Evolutionary conservation across 1,140 invertebrate genomes (phyloP).

Genomic region (Procambarus clarkii): DNA sequence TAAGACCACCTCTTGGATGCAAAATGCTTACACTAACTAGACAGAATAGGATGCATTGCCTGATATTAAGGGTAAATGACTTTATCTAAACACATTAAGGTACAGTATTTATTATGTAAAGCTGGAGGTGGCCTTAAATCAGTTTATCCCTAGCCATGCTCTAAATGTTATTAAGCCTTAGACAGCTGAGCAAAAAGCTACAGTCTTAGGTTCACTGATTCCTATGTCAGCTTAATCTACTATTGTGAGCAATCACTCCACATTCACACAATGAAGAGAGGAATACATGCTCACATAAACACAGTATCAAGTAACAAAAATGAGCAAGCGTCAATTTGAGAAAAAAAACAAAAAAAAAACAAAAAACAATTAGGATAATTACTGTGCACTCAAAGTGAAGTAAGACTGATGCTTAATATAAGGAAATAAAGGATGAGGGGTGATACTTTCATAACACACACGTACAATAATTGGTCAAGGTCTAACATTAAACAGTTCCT

Average conservation of each 20-base stretch:
- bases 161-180: constrained; percentile 66
- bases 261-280: constrained; percentile 63
- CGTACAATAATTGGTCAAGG: constrained; percentile 65
- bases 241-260: constrained; percentile 53
- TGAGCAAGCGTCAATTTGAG: constrained; percentile 62
- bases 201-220: constrained; percentile 65
- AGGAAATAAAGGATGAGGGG: constrained; percentile 53
- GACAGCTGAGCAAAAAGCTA: constrained; percentile 68
- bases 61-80: constrained; percentile 29
- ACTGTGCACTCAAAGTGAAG: constrained; percentile 65
- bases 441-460: constrained; percentile 68
- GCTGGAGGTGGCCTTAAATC: constrained; percentile 59
- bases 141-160: constrained; percentile 65
- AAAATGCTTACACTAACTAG: constrained; percentile 48
- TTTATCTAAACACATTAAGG: constrained; percentile 29
- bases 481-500: constrained; percentile 65
- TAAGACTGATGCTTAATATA: constrained; percentile 60
- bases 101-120: constrained; percentile 35
- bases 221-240: constrained; percentile 68
- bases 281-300: constrained; percentile 67
- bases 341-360: constrained; percentile 4
- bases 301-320: constrained; percentile 66
- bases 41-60: constrained; percentile 47
- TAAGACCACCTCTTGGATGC: constrained; percentile 66
- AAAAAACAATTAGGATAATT: constrained; percentile 29